phyloP scores from a whole-genome alignment of 2,113 vertebrate species.

The Anolis carolinensis region DNA sequence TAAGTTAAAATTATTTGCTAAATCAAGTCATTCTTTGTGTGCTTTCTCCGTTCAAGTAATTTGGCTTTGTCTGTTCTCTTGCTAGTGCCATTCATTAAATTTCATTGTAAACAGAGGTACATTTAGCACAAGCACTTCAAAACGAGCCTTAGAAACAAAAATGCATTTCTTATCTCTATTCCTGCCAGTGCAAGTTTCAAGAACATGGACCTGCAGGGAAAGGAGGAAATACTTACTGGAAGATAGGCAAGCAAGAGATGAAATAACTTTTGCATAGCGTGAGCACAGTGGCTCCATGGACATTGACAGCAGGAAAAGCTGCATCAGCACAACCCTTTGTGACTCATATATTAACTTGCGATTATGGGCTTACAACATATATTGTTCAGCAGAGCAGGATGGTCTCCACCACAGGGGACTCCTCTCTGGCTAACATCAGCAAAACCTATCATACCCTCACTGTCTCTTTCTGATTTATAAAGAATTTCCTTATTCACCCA shows the following conservation, averaged over 20 bases:
- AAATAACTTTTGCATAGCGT: neutral
- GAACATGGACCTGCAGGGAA: neutral
- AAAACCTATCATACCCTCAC: neutral
- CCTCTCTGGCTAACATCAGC: neutral
- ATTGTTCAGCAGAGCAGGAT: neutral
- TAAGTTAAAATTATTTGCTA: conserved; percentile 70
- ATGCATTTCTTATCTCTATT: neutral
- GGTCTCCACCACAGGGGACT: neutral
- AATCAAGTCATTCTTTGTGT: conserved; percentile 67
- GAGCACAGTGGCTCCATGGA: neutral
- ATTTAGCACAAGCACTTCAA: conserved; percentile 60
- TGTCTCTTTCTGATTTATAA: neutral
- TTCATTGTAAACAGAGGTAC: conserved; percentile 70
- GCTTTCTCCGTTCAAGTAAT: conserved; percentile 52
- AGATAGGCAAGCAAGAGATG: neutral
- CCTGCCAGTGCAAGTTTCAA: neutral
- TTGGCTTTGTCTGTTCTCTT: conserved; percentile 58
- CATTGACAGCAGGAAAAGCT: conserved; percentile 1
- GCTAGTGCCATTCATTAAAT: conserved; percentile 61
- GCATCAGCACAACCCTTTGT: conserved; percentile 2
- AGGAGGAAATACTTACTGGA: neutral
- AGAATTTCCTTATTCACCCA: neutral
- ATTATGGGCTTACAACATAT: neutral
- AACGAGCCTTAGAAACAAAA: conserved; percentile 17
- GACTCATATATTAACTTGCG: neutral